Conservation (phyloP, 2,888 invertebrate genomes). For the Vesta saturnalis region DNA sequence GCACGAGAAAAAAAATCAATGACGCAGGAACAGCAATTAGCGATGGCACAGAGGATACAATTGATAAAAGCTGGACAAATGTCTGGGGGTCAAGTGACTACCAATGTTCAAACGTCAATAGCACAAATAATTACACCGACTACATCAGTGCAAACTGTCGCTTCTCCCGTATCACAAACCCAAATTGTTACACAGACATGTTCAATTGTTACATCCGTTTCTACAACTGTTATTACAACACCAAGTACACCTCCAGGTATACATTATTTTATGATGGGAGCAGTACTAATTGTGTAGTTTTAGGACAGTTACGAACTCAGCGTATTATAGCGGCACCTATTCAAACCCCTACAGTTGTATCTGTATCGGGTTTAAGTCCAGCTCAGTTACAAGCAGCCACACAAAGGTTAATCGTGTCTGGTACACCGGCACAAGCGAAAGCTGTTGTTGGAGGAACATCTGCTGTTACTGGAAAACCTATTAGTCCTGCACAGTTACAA, state of each 20-base stretch:
- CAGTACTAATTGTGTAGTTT: background rate
- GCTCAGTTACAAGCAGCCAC: constrained; percentile 61
- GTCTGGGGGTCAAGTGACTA: constrained; percentile 34
- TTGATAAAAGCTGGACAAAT: constrained; percentile 34
- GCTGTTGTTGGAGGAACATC: constrained; percentile 50
- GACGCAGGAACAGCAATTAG: constrained; percentile 51
- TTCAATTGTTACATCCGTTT: constrained; percentile 61
- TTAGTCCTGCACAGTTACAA: constrained; percentile 68
- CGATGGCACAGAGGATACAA: constrained; percentile 40
- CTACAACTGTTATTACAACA: constrained; percentile 59
- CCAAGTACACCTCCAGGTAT: constrained; percentile 56
- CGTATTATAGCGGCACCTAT: constrained; percentile 59
- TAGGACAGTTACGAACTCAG: constrained; percentile 55
- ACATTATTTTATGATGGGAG: constrained; percentile 17
- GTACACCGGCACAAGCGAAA: constrained; percentile 54
- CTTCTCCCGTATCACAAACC: constrained; percentile 39
- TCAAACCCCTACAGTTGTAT: constrained; percentile 58
- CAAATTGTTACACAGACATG: constrained; percentile 41
- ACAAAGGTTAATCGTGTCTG: constrained; percentile 62
- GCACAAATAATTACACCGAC: constrained; percentile 49
- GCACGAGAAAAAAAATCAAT: constrained; percentile 79
- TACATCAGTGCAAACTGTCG: constrained; percentile 44
- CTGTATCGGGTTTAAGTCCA: constrained; percentile 58
- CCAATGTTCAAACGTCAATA: constrained; percentile 46
- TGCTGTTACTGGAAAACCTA: constrained; percentile 63